Percentiles rank a stretch among this genome's conserved stretches.
phyloP scores from a whole-genome alignment of 2,797 vertebrate genomes.

The Danio albolineatus region DNA sequence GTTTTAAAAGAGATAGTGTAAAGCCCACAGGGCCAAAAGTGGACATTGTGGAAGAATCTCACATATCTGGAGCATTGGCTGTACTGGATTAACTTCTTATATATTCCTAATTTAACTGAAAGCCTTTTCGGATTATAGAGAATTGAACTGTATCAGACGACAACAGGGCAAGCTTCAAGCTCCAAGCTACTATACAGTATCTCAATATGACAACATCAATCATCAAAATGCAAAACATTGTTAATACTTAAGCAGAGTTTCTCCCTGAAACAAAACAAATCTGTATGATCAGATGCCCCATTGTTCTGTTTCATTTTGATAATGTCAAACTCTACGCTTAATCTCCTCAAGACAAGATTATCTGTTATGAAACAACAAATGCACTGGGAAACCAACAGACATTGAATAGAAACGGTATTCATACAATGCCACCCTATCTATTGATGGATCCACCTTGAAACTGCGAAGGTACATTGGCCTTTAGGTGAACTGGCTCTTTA shows the following conservation, averaged over 20 bases:
- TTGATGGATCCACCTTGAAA: not conserved
- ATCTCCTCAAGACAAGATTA: constrained; percentile 30
- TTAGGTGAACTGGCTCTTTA: no score
- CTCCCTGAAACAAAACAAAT: constrained; percentile 49
- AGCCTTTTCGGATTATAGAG: constrained; percentile 30
- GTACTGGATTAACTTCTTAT: not conserved
- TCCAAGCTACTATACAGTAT: not conserved
- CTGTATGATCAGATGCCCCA: constrained; percentile 47
- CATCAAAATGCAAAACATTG: constrained; percentile 42
- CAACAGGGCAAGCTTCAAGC: constrained; percentile 12
- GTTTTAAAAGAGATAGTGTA: not conserved
- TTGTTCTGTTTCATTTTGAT: constrained; percentile 45
- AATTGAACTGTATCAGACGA: constrained; percentile 9
- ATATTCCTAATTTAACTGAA: constrained; percentile 11
- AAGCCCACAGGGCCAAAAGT: not conserved
- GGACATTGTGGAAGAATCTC: not conserved
- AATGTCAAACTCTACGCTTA: constrained; percentile 3
- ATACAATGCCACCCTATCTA: not conserved
- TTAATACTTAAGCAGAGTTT: constrained; percentile 34
- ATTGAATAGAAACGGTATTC: not conserved
- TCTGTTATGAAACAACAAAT: constrained; percentile 37
- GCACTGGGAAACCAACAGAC: not conserved
- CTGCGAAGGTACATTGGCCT: not conserved
- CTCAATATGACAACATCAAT: constrained; percentile 28
- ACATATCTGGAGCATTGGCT: not conserved